Evolutionary conservation across 2,888 invertebrate genomes (phyloP), one percentile per base, ranked within the genome.

Genomic region (Camponotus fellah): DNA sequence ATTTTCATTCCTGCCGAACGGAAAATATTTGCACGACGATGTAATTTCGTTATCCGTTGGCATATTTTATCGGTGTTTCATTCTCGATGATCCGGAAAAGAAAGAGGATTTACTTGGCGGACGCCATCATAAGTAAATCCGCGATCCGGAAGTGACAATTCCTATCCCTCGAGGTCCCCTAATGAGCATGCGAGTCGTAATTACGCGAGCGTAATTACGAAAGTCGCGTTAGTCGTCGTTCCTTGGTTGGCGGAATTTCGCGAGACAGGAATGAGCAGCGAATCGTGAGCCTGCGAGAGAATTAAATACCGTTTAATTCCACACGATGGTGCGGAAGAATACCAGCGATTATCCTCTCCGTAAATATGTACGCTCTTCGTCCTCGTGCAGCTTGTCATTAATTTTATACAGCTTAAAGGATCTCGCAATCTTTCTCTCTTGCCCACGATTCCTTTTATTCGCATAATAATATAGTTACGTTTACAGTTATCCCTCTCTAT

Each of bases 261-360:
- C n/a, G 17, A 53, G 56, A 53, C n/a, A 10, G 74, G 26, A 32
- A 69, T 43, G 60, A 34, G 40, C 65, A 37, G 43, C 43, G 58
- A 58, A 17, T 32, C 21, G 8, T 34, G 14, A 17, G 34, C 46
- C 21, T 26, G 66, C 58, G 43, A n/a, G 62, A 43, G 43, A 46
- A 77, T 77, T 77, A 77, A 77, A 77, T 77, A 60, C 75, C 80
- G 75, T 62, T 80, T 80, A 72, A 72, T 80, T 80, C 37, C 26
- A 74, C 62, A 49, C 10, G 32, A 43, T 53, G 17, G 49, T 53
- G 26, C 14, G 49, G 17, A 32, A 56, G 32, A 58, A 40, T 26
- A 17, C 40, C 21, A 14, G 43, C 43, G 46, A 80, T 71, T 74
- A 80, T 60, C 46, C 60, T 46, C 17, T 60, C 43, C 71, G 74